Conservation (phyloP, 2,888 invertebrate species). For the Auanema sp. region DNA sequence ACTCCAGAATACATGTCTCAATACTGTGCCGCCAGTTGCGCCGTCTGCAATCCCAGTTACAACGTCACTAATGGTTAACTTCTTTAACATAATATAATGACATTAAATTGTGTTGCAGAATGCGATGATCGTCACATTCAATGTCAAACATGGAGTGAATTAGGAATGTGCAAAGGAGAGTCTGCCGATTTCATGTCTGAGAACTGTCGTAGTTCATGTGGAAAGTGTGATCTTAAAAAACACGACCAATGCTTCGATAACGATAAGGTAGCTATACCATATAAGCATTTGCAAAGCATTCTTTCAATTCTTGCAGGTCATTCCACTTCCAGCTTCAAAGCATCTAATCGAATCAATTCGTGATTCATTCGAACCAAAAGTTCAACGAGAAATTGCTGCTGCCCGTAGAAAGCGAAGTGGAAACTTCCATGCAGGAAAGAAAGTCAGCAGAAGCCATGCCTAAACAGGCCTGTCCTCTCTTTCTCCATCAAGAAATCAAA, state of each 20-base stretch:
- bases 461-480: no score
- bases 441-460: no score
- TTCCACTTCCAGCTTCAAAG: constrained; percentile 24
- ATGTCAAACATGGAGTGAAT: constrained; percentile 43
- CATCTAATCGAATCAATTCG: constrained; percentile 38
- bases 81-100: not conserved
- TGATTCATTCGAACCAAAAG: constrained; percentile 39
- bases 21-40: constrained; percentile 57
- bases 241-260: constrained; percentile 32
- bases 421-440: no score
- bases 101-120: constrained; percentile 29
- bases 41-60: constrained; percentile 50
- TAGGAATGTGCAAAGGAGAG: constrained; percentile 43
- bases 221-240: constrained; percentile 40
- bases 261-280: constrained; percentile 34
- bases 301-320: constrained; percentile 18
- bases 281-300: not conserved
- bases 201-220: constrained; percentile 57
- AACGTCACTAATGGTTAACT: constrained; percentile 47
- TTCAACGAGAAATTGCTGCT: constrained; percentile 20
- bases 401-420: constrained; percentile 6
- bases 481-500: no score
- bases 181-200: constrained; percentile 56
- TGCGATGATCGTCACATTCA: constrained; percentile 59
- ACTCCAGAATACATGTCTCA: constrained; percentile 58